phyloP scores from a whole-genome alignment of 2,113 vertebrate species.

The Herpetotheres cachinnans region DNA sequence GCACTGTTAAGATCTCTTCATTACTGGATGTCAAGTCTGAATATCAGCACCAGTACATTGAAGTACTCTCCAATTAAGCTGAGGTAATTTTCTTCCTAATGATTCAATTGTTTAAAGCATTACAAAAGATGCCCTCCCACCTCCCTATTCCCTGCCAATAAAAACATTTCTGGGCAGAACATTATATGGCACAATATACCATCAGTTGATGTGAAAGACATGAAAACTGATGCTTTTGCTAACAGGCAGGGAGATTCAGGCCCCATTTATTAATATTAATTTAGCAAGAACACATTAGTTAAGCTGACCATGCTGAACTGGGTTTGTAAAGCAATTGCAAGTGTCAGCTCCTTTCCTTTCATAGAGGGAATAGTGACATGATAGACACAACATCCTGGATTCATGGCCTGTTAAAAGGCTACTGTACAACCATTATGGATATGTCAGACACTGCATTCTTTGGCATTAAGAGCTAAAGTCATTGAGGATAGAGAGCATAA shows the following conservation, averaged over 20 bases:
- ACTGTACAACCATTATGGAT: not conserved
- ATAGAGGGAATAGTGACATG: not conserved
- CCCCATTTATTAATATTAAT: not conserved
- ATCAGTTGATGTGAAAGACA: not conserved
- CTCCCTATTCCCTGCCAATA: not conserved
- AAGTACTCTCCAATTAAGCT: not conserved
- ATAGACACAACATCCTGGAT: not conserved
- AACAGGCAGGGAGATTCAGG: not conserved
- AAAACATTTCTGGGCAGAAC: not conserved
- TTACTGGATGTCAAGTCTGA: slow-evolving; percentile 18
- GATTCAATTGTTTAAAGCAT: not conserved
- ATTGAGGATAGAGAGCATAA: not conserved
- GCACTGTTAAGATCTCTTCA: not conserved
- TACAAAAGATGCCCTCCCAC: not conserved
- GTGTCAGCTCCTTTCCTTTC: not conserved
- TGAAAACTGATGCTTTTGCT: not conserved
- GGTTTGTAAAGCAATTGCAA: not conserved
- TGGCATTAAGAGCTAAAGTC: not conserved
- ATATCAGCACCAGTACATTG: not conserved
- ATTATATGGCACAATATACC: not conserved
- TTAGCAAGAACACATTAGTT: not conserved
- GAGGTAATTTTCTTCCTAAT: slow-evolving; percentile 34
- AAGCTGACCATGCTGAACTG: not conserved
- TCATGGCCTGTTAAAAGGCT: not conserved
- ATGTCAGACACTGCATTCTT: not conserved